phyloP scores from a whole-genome alignment of 2,113 vertebrate species.

The Leucosticte australis region DNA sequence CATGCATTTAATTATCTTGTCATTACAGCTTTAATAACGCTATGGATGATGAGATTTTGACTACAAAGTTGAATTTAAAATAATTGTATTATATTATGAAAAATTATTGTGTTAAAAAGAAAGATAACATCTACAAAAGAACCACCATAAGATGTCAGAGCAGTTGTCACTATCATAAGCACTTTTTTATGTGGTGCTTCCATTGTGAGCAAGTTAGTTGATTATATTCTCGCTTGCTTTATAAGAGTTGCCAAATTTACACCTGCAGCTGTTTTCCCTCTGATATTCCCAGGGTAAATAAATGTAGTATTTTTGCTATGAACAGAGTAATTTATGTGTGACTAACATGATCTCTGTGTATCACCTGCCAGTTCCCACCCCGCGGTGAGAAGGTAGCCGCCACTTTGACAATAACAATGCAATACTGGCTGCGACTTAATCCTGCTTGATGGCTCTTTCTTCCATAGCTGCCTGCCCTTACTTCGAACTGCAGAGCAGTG shows the following conservation, averaged over 20 bases:
- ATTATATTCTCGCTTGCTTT: not conserved
- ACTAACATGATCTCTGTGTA: not conserved
- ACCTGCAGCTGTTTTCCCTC: not conserved
- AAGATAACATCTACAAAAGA: not conserved
- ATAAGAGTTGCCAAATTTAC: not conserved
- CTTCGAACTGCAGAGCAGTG: conserved; percentile 81
- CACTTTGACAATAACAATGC: not conserved
- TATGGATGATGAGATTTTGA: not conserved
- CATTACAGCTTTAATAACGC: not conserved
- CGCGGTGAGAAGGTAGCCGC: not conserved
- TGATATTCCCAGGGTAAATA: not conserved
- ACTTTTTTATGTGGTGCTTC: not conserved
- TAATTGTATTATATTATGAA: not conserved
- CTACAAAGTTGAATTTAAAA: not conserved
- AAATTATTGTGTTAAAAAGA: not conserved
- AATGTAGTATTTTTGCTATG: not conserved
- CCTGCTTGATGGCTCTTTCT: not conserved
- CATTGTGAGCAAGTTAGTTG: not conserved
- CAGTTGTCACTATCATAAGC: not conserved
- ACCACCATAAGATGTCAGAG: not conserved
- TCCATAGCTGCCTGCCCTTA: not conserved
- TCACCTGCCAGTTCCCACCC: not conserved
- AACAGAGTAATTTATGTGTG: not conserved
- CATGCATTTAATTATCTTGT: not conserved
- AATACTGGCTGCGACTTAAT: not conserved